These are phyloP conservation scores for Hybognathus amarus DNA, from an alignment of 2,797 vertebrate genomes.

Conservation along the genomic window DNA sequence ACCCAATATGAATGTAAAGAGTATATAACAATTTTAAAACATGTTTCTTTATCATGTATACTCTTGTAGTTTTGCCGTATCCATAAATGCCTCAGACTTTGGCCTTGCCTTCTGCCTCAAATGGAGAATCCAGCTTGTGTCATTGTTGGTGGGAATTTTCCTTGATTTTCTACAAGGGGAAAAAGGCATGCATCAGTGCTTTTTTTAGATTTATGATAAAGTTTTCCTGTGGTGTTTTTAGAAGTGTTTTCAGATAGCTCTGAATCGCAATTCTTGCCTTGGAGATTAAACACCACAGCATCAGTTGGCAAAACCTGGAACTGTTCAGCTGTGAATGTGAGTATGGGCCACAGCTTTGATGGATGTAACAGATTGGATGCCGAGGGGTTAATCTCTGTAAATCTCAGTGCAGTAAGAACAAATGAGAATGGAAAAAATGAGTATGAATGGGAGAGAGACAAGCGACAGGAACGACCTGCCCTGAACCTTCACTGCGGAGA, in stretches of 20 bases:
- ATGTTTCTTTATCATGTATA: neutral
- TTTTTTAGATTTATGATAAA: constrained; percentile 23
- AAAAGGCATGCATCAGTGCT: constrained; percentile 7
- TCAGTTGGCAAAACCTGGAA: constrained; percentile 25
- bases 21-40: neutral
- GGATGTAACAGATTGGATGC: constrained; percentile 8
- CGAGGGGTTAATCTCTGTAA: constrained; percentile 37
- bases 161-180: constrained; percentile 27
- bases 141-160: constrained; percentile 16
- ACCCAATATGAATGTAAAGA: neutral
- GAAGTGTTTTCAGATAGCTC: neutral
- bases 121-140: constrained; percentile 30
- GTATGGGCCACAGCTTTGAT: constrained; percentile 31
- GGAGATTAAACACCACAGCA: constrained; percentile 20
- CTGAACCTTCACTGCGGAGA: constrained; percentile 39
- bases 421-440: constrained; percentile 24
- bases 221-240: neutral
- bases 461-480: constrained; percentile 36
- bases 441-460: constrained; percentile 24
- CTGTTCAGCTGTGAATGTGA: constrained; percentile 27
- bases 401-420: constrained; percentile 20
- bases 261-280: neutral
- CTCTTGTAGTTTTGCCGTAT: neutral
- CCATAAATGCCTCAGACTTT: neutral
- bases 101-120: constrained; percentile 4